Conservation (phyloP, 2,113 vertebrate genomes). For the Hyaena hyaena region DNA sequence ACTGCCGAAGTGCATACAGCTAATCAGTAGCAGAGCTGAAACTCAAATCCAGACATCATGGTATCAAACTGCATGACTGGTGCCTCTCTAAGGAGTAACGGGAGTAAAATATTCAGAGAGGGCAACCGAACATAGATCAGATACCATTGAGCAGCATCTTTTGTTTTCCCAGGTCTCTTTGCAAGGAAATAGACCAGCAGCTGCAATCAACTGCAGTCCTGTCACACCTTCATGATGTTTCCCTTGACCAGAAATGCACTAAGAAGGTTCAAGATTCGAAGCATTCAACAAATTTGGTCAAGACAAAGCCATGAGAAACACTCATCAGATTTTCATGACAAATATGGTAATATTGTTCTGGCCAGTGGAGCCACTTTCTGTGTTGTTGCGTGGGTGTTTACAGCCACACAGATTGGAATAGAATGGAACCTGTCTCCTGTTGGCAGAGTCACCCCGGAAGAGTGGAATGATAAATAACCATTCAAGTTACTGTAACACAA, state of each 20-base stretch:
- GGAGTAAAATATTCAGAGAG: background rate
- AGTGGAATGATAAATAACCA: conserved; percentile 87
- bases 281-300: conserved; percentile 13
- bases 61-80: background rate
- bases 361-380: conserved; percentile 43
- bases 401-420: conserved; percentile 88
- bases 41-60: background rate
- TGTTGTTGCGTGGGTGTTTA: background rate
- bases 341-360: conserved; percentile 57
- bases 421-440: conserved; percentile 94
- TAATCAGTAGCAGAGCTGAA: background rate
- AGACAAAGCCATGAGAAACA: conserved; percentile 15
- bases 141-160: background rate
- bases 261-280: background rate
- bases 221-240: conserved; percentile 52
- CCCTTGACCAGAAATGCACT: conserved; percentile 49
- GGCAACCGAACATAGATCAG: background rate
- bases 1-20: background rate
- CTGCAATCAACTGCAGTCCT: background rate
- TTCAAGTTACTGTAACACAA: background rate
- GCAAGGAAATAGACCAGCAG: background rate
- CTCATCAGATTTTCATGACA: conserved; percentile 68
- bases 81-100: background rate
- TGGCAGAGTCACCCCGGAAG: conserved; percentile 90
- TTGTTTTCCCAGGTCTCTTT: conserved; percentile 49